Evolutionary conservation across 2,888 invertebrate species (phyloP), one percentile per base, ranked within the genome.

Genomic region (Epinotia demarniana): DNA sequence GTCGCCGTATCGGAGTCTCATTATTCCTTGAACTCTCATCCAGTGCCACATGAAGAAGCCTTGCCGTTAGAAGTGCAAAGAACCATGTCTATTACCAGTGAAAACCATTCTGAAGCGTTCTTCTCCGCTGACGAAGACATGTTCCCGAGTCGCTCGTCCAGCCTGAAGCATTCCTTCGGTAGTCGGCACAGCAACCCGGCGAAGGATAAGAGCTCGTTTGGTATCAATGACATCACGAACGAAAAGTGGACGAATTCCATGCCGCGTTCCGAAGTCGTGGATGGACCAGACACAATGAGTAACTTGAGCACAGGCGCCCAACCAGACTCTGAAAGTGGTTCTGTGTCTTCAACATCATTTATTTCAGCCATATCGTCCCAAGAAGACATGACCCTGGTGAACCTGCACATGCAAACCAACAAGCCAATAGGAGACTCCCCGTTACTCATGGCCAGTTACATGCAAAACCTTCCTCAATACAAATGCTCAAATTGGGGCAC

Each of bases 81-180:
- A 82, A 98, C 98, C 0, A 96, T 97, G 85, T 98, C 98, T 0
- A 96, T 98, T 86, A 97, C 97, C 1, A 98, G 98, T 77, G 98
- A 98, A 88, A 98, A 98, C 88, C 98, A 97, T 82, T 98, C 98
- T 0, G 98, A 98, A 90, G 97, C 97, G 70, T 99, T 98, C 90
- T 98, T 98, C 87, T 98, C 98, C 0, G 98, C 98, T 0, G 98
- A 98, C 85, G 98, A 99, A 90, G 98, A 98, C 81, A 95, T 97
- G 82, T 95, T 95, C 80, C 96, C 95, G 33, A 96, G 96, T 81
- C 92, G 96, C 13, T 96, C 96, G 23, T 96, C 96, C 0, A 96
- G 96, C 81, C 88, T 96, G 71, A 94, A 96, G 77, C 96, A 96
- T 86, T 96, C 96, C 0, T 93, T 93, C 63, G 94, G 92, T 55